Conservation (phyloP, 2,888 invertebrate genomes). For the Agonopterix subpropinquella region DNA sequence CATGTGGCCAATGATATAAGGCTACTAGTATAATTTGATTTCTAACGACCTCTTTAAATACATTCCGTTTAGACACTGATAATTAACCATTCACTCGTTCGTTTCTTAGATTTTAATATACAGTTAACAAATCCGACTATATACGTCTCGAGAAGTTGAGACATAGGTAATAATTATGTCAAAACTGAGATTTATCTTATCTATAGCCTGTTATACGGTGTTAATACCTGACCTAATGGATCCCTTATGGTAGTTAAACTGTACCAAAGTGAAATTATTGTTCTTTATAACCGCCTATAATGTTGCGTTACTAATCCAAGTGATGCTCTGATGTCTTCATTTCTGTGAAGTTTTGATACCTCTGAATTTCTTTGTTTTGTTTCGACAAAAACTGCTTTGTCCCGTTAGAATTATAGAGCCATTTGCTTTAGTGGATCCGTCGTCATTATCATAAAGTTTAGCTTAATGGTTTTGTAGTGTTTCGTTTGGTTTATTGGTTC, state of each 20-base stretch:
- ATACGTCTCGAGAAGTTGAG: not conserved
- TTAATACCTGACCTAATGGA: conserved; percentile 16
- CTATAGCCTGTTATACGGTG: conserved; percentile 9
- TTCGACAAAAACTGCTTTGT: not conserved
- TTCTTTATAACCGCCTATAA: conserved; percentile 18
- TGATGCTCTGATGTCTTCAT: not conserved
- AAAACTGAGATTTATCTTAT: conserved; percentile 11
- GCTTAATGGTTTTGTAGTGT: no score
- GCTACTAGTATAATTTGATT: not conserved
- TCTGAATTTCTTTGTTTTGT: not conserved
- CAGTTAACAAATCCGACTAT: no score
- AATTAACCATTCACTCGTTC: not conserved
- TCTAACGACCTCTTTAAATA: not conserved
- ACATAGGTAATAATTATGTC: conserved; percentile 7
- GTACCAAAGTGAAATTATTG: conserved; percentile 9
- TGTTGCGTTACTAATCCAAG: conserved; percentile 17
- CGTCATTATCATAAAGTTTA: no score
- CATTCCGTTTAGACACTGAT: not conserved
- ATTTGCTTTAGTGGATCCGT: no score
- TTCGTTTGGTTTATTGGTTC: not conserved
- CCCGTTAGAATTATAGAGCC: no score
- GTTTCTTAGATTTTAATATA: not conserved
- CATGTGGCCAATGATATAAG: conserved; percentile 1
- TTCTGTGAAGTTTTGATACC: not conserved
- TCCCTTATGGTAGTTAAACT: conserved; percentile 8